Evolutionary conservation across 2,888 invertebrate genomes (phyloP).

Genomic region (Ernsta delagoae): DNA sequence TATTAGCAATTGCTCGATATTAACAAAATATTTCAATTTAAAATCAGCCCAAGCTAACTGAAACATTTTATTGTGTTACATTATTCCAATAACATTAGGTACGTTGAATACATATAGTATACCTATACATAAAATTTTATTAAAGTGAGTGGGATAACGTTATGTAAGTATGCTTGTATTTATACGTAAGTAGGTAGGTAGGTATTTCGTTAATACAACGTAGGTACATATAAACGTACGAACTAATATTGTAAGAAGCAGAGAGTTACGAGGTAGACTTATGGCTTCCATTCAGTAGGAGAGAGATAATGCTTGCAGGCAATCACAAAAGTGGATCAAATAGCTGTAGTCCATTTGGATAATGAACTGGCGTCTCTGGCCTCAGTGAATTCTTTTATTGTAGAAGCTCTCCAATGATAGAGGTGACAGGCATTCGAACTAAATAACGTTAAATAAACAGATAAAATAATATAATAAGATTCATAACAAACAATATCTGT

Average conservation of each 20-base stretch:
- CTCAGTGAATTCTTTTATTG: constrained; percentile 63
- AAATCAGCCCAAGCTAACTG: too few relatives aligned
- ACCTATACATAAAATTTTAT: background rate
- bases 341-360: constrained; percentile 84
- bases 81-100: too few relatives aligned
- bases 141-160: constrained; percentile 11
- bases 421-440: constrained; percentile 26
- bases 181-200: constrained; percentile 48
- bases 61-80: too few relatives aligned
- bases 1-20: too few relatives aligned
- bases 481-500: background rate
- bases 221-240: constrained; percentile 53
- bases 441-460: background rate
- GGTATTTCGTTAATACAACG: constrained; percentile 52
- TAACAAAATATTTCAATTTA: too few relatives aligned
- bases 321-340: constrained; percentile 85
- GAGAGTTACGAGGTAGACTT: constrained; percentile 83
- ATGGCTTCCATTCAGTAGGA: constrained; percentile 79
- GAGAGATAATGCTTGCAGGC: constrained; percentile 84
- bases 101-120: too few relatives aligned
- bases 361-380: constrained; percentile 81
- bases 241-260: constrained; percentile 73
- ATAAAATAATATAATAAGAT: background rate
- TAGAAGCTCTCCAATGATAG: constrained; percentile 60
- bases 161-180: constrained; percentile 46